Conservation (phyloP, 2,113 vertebrate genomes). For the Microtus richardsoni region DNA sequence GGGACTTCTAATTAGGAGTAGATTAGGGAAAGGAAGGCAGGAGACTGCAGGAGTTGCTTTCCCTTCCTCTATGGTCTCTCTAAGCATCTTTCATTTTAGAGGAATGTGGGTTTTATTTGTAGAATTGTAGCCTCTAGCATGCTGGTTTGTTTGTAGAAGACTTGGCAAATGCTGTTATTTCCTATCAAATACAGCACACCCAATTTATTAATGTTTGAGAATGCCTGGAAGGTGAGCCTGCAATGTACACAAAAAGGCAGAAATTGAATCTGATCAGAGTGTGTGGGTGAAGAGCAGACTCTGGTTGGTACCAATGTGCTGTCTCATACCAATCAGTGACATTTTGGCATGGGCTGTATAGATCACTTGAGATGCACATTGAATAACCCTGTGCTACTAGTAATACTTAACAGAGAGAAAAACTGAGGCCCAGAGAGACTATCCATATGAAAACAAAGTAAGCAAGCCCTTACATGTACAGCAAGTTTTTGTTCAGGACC, state of each 20-base stretch:
- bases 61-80: neutral
- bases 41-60: neutral
- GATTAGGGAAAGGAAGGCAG: neutral
- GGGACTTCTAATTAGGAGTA: neutral
- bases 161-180: neutral
- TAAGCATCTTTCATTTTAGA: constrained; percentile 9
- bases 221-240: neutral
- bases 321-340: neutral
- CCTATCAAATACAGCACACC: neutral
- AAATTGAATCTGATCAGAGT: neutral
- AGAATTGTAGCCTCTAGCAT: neutral
- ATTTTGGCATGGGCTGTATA: neutral
- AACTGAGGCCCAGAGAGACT: neutral
- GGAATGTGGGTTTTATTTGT: neutral
- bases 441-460: neutral
- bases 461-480: neutral
- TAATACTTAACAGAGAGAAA: neutral
- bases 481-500: neutral
- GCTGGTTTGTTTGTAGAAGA: constrained; percentile 19
- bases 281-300: neutral
- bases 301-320: neutral
- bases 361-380: neutral
- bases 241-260: neutral
- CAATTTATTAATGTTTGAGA: neutral
- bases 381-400: neutral